phyloP scores from a whole-genome alignment of 2,888 invertebrate species.

The Eubasilissa splendida region DNA sequence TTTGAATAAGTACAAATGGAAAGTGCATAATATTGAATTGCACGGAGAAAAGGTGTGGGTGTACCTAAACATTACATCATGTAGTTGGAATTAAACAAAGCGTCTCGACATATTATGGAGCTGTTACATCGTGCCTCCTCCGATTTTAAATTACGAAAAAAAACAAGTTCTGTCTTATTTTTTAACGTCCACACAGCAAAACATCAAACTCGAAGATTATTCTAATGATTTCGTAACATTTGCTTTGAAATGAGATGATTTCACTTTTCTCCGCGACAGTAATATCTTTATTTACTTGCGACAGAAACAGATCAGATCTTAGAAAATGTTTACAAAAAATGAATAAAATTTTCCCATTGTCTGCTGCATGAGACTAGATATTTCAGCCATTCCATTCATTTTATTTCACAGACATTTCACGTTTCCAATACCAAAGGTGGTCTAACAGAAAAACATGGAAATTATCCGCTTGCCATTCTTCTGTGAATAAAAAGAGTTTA shows the following conservation, averaged over 20 bases:
- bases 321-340: constrained; percentile 40
- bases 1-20: too few relatives aligned
- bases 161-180: too few relatives aligned
- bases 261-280: constrained; percentile 17
- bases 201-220: too few relatives aligned
- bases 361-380: constrained; percentile 22
- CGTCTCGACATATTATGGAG: too few relatives aligned
- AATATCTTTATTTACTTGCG: background rate
- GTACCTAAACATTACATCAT: too few relatives aligned
- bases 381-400: background rate
- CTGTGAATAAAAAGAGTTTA: background rate
- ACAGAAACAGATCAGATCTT: constrained; percentile 21
- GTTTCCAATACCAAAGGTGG: constrained; percentile 12
- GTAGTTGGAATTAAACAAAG: too few relatives aligned
- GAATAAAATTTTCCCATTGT: constrained; percentile 38
- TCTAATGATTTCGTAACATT: too few relatives aligned
- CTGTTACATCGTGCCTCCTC: too few relatives aligned
- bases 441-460: background rate
- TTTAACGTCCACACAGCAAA: too few relatives aligned
- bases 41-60: too few relatives aligned
- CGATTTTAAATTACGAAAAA: too few relatives aligned
- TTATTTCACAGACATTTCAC: background rate
- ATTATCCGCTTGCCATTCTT: background rate
- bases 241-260: background rate
- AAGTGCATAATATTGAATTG: too few relatives aligned